Conservation (phyloP, 2,888 invertebrate species). For the Nemotelus pantherinus region DNA sequence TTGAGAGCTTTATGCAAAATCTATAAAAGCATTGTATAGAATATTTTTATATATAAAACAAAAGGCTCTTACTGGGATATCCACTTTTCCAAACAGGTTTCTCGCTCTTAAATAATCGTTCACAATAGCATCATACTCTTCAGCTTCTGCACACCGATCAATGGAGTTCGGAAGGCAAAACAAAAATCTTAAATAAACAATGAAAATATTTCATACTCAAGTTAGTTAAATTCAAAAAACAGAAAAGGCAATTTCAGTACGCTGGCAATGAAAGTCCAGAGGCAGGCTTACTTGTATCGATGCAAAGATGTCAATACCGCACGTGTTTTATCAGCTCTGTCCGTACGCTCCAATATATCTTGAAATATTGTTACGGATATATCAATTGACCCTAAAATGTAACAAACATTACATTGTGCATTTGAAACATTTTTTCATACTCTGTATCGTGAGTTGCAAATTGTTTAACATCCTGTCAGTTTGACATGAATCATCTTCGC, state of each 20-base stretch:
- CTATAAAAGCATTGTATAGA: constrained; percentile 60
- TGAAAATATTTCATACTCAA: background rate
- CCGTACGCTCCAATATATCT: constrained; percentile 90
- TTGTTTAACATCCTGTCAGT: constrained; percentile 80
- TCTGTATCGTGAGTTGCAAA: constrained; percentile 81
- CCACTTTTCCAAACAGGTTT: constrained; percentile 93
- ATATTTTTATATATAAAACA: constrained; percentile 54
- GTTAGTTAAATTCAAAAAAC: background rate
- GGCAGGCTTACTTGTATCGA: background rate
- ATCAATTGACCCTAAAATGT: constrained; percentile 79
- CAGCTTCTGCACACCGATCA: constrained; percentile 90
- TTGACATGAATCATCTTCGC: constrained; percentile 77
- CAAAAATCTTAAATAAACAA: constrained; percentile 67
- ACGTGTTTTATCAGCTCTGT: constrained; percentile 78
- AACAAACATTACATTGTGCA: constrained; percentile 6
- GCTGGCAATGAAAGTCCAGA: background rate
- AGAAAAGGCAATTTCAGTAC: background rate
- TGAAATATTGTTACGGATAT: constrained; percentile 94
- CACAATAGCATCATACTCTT: constrained; percentile 96
- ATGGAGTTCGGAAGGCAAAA: constrained; percentile 96
- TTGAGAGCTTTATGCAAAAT: constrained; percentile 87
- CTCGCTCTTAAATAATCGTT: constrained; percentile 97
- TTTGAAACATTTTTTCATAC: constrained; percentile 62
- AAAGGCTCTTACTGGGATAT: constrained; percentile 73
- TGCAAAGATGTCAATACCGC: too few relatives aligned